These are phyloP conservation scores for Epinotia bilunana DNA, from an alignment of 2,888 invertebrate genomes.

Conservation along the genomic window DNA sequence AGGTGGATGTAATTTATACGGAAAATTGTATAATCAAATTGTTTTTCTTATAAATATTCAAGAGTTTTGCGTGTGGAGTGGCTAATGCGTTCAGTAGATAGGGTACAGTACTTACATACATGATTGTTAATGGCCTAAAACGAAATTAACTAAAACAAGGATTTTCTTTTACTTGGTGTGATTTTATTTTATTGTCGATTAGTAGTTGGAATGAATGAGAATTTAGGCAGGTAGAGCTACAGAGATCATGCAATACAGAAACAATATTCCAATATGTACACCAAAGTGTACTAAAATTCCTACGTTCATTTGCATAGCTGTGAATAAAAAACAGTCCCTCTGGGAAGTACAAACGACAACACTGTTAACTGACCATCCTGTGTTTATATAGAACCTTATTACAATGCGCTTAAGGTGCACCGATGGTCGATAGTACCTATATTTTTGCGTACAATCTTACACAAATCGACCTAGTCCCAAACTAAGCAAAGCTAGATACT, in stretches of 20 bases:
- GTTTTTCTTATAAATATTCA: constrained; percentile 63
- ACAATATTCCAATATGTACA: neutral
- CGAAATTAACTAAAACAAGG: constrained; percentile 12
- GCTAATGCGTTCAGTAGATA: constrained; percentile 53
- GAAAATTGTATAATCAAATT: constrained; percentile 57
- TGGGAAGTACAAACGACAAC: too few species aligned
- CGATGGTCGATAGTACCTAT: too few species aligned
- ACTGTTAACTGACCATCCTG: too few species aligned
- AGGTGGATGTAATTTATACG: constrained; percentile 45
- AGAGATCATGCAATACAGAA: neutral
- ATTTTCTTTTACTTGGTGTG: neutral
- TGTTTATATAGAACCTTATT: too few species aligned
- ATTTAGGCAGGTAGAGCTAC: neutral
- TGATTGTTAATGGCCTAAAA: constrained; percentile 22
- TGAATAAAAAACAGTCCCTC: neutral
- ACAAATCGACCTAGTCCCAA: too few species aligned
- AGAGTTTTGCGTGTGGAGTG: constrained; percentile 61
- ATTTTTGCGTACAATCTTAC: too few species aligned
- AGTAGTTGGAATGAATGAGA: neutral
- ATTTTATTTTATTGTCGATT: neutral
- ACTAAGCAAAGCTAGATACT: too few species aligned
- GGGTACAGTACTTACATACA: constrained; percentile 38
- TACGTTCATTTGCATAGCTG: neutral
- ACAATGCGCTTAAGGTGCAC: too few species aligned
- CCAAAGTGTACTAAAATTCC: neutral